Evolutionary conservation across 2,797 vertebrate species (phyloP).

Genomic region (Diplodus sargus): DNA sequence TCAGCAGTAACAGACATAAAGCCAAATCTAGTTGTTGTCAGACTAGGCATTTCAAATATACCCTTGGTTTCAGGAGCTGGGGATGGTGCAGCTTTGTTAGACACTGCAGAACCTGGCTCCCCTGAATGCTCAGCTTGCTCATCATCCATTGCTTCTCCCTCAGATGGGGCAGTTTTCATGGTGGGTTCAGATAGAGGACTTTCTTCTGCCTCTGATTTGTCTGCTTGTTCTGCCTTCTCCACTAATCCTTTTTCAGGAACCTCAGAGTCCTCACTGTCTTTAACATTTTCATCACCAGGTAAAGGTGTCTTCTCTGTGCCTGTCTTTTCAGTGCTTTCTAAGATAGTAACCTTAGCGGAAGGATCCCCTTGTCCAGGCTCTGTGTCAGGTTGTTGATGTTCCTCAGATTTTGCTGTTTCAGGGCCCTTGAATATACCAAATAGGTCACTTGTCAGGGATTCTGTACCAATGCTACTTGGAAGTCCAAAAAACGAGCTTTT

Average conservation of each 20-base stretch:
- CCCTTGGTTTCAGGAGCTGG: slow-evolving; percentile 71
- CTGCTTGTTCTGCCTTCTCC: slow-evolving; percentile 64
- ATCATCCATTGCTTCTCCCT: slow-evolving; percentile 24
- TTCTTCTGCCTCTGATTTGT: slow-evolving; percentile 63
- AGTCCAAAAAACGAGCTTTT: slow-evolving; percentile 91
- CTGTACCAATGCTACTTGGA: slow-evolving; percentile 84
- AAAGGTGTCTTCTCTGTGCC: slow-evolving; percentile 41
- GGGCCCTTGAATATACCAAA: slow-evolving; percentile 91
- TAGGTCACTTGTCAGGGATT: slow-evolving; percentile 88
- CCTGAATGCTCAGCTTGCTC: slow-evolving; percentile 27
- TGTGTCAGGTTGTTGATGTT: slow-evolving; percentile 52
- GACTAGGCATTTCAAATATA: slow-evolving; percentile 85
- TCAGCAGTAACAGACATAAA: slow-evolving; percentile 86
- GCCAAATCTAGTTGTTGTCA: slow-evolving; percentile 83
- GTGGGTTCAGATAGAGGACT: slow-evolving; percentile 29
- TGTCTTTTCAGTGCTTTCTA: slow-evolving; percentile 46
- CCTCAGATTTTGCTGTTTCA: slow-evolving; percentile 76
- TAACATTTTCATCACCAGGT: slow-evolving; percentile 37
- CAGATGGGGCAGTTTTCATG: slow-evolving; percentile 17
- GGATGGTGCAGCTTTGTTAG: slow-evolving; percentile 46
- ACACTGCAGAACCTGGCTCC: slow-evolving; percentile 14
- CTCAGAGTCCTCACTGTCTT: slow-evolving; percentile 44
- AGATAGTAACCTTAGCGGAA: slow-evolving; percentile 17
- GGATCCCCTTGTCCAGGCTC: slow-evolving; percentile 32
- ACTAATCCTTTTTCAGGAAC: slow-evolving; percentile 63